A percentile compares a stretch with the other conserved stretches of the same genome.
These are phyloP conservation scores for Dendrolimus houi DNA, from an alignment of 2,888 invertebrate species.

Conservation along the genomic window DNA sequence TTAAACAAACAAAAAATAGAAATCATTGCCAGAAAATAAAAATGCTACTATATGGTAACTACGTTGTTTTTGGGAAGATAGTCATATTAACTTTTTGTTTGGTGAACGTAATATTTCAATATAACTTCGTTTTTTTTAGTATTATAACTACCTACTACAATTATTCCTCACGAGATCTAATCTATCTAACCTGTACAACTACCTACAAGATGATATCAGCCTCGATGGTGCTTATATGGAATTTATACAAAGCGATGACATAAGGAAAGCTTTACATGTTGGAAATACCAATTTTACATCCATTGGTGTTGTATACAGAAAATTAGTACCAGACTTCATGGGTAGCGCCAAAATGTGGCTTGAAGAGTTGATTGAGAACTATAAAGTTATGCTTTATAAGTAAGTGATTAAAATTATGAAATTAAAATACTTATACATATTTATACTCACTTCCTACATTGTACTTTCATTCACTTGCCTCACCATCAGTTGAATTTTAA, in stretches of 20 bases:
- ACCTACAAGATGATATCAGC: constrained; percentile 51
- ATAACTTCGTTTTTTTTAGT: constrained; percentile 38
- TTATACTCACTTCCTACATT: no score
- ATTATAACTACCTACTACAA: constrained; percentile 65
- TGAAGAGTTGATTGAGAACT: constrained; percentile 71
- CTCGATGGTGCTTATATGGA: constrained; percentile 55
- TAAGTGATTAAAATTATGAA: constrained; percentile 33
- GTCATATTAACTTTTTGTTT: no score
- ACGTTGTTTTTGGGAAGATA: no score
- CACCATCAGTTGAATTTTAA: no score
- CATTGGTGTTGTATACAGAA: constrained; percentile 66
- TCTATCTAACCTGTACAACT: constrained; percentile 68
- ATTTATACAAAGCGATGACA: constrained; percentile 56
- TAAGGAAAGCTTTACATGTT: constrained; percentile 69
- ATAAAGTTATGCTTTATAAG: constrained; percentile 77
- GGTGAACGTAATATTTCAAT: neutral
- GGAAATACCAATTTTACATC: constrained; percentile 69
- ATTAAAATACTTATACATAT: no score
- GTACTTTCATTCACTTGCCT: no score
- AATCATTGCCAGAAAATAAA: no score
- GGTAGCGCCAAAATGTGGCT: constrained; percentile 75
- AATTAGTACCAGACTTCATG: constrained; percentile 73
- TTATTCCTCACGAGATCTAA: constrained; percentile 59
- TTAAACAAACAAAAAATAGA: no score
- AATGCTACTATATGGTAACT: no score